Evolutionary conservation across 2,888 invertebrate species (phyloP).

Genomic region (Tromatobia lineatoria): DNA sequence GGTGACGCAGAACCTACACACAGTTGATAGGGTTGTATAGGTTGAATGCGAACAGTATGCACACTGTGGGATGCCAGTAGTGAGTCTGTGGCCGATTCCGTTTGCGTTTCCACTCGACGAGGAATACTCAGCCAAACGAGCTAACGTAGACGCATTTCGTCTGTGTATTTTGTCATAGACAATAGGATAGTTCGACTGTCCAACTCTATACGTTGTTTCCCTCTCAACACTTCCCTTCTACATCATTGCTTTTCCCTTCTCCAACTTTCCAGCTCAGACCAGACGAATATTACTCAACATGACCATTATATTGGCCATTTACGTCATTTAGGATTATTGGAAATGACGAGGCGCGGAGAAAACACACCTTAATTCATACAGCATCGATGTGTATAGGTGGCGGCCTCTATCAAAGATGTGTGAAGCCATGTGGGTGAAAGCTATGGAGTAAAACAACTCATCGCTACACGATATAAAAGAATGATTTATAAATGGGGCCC

Average conservation of each 20-base stretch:
- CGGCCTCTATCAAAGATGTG: background rate
- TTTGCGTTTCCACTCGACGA: conserved; percentile 55
- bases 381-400: background rate
- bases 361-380: conserved; percentile 45
- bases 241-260: conserved; percentile 19
- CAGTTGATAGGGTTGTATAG: background rate
- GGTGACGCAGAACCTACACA: background rate
- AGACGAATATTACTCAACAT: conserved; percentile 16
- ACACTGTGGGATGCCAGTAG: background rate
- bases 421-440: background rate
- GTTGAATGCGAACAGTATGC: background rate
- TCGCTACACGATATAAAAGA: conserved; percentile 59
- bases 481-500: conserved; percentile 69
- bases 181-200: conserved; percentile 10
- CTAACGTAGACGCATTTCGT: background rate
- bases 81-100: conserved; percentile 30
- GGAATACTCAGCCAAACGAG: background rate
- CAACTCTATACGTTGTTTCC: background rate
- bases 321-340: conserved; percentile 58
- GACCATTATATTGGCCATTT: conserved; percentile 41
- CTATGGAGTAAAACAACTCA: conserved; percentile 58
- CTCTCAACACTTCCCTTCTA: background rate
- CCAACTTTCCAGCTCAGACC: conserved; percentile 2
- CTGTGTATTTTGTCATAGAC: conserved; percentile 42
- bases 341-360: conserved; percentile 46